These are phyloP conservation scores for Cichlasoma orientale DNA, from an alignment of 2,797 vertebrate species.

Conservation along the genomic window DNA sequence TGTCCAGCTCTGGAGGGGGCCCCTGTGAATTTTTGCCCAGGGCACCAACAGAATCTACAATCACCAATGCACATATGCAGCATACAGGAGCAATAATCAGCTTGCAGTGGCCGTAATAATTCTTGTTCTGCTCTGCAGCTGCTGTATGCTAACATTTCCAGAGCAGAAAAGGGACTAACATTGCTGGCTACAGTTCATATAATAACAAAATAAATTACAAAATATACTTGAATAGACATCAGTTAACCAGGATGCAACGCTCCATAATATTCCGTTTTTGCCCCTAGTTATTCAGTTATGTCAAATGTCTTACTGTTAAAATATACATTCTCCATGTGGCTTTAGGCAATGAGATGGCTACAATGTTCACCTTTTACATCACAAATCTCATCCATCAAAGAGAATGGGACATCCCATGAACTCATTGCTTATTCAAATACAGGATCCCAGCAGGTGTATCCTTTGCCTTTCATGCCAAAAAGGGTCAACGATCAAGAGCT, in stretches of 20 bases:
- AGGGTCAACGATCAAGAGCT: constrained; percentile 56
- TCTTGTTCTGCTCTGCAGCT: no score
- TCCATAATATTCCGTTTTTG: background rate
- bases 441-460: constrained; percentile 49
- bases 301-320: background rate
- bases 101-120: no score
- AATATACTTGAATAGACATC: background rate
- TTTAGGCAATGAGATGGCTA: background rate
- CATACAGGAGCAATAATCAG: no score
- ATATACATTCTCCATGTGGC: background rate
- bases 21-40: background rate
- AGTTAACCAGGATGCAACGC: background rate
- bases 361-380: constrained; percentile 32
- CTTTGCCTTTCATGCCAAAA: constrained; percentile 54
- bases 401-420: constrained; percentile 53
- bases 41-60: background rate
- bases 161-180: no score
- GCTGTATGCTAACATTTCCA: no score
- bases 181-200: background rate
- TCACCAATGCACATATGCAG: background rate
- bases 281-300: background rate
- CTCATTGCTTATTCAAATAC: constrained; percentile 61
- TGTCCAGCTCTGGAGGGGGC: background rate
- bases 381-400: constrained; percentile 54
- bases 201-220: background rate